Evolutionary conservation across 1,140 invertebrate species (phyloP).

Genomic region (Zaprionus gabonicus): DNA sequence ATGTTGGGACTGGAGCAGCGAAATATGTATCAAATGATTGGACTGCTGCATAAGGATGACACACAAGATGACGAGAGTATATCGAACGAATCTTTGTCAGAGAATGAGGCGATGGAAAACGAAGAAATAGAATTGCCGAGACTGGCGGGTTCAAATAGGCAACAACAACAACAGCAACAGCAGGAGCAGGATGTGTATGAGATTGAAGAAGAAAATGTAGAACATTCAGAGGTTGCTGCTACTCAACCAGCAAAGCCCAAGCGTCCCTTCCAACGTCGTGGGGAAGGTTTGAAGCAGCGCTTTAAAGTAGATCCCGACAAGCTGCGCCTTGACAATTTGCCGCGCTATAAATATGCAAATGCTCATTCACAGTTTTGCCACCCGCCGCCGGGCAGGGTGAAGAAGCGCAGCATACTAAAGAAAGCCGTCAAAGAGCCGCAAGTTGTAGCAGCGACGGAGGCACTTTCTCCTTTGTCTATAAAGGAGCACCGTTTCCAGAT

Average conservation of each 20-base stretch:
- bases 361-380: slow-evolving; percentile 58
- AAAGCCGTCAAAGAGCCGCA: slow-evolving; percentile 15
- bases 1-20: slow-evolving; percentile 71
- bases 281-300: slow-evolving; percentile 75
- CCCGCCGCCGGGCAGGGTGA: slow-evolving; percentile 10
- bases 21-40: slow-evolving; percentile 76
- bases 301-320: slow-evolving; percentile 79
- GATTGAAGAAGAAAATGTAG: background rate
- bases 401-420: slow-evolving; percentile 50
- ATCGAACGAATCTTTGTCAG: slow-evolving; percentile 17
- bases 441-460: background rate
- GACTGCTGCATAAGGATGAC: slow-evolving; percentile 43
- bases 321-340: slow-evolving; percentile 74
- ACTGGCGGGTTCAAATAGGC: slow-evolving; percentile 16
- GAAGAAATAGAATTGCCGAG: slow-evolving; percentile 53
- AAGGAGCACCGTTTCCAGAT: slow-evolving; percentile 71
- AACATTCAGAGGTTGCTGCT: background rate
- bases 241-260: background rate
- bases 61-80: slow-evolving; percentile 22
- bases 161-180: background rate
- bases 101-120: background rate
- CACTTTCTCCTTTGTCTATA: slow-evolving; percentile 29
- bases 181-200: background rate
- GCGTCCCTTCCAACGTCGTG: slow-evolving; percentile 58
- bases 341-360: slow-evolving; percentile 80